A percentile compares a stretch with the other conserved stretches of the same genome.
These are phyloP conservation scores for Miltochrista miniata DNA, from an alignment of 2,888 invertebrate genomes.

Conservation along the genomic window DNA sequence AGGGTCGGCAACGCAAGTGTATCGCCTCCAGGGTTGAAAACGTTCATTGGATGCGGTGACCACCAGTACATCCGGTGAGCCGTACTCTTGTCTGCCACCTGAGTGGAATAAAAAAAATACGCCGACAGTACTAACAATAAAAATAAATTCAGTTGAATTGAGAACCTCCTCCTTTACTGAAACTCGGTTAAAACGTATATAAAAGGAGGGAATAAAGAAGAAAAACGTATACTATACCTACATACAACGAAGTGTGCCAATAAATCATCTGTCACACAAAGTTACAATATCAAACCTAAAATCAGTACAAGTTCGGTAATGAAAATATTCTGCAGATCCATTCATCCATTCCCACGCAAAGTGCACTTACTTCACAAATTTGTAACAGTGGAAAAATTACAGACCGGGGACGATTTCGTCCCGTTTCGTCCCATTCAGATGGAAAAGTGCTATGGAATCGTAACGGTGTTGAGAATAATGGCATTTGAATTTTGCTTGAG, in stretches of 20 bases:
- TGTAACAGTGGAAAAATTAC: conserved; percentile 55
- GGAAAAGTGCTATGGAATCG: conserved; percentile 61
- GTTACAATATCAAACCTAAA: conserved; percentile 46
- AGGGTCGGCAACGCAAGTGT: no score
- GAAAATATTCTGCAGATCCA: conserved; percentile 66
- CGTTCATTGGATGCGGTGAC: no score
- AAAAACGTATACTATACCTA: no score
- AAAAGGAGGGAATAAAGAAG: no score
- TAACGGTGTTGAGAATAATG: conserved; percentile 50
- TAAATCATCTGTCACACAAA: conserved; percentile 61
- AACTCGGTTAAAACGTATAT: no score
- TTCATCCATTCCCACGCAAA: conserved; percentile 56
- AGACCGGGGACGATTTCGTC: conserved; percentile 48
- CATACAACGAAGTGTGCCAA: conserved; percentile 36
- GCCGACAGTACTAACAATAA: no score
- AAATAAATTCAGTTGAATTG: no score
- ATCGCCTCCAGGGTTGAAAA: no score
- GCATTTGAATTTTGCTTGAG: conserved; percentile 47
- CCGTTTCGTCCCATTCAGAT: conserved; percentile 50
- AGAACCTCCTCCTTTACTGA: no score
- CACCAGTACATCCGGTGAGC: no score
- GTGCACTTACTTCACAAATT: conserved; percentile 65
- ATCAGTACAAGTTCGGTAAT: conserved; percentile 61
- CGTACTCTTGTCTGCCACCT: no score
- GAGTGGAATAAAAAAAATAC: no score